Conservation (phyloP, 2,888 invertebrate genomes). For the Timema cristinae region DNA sequence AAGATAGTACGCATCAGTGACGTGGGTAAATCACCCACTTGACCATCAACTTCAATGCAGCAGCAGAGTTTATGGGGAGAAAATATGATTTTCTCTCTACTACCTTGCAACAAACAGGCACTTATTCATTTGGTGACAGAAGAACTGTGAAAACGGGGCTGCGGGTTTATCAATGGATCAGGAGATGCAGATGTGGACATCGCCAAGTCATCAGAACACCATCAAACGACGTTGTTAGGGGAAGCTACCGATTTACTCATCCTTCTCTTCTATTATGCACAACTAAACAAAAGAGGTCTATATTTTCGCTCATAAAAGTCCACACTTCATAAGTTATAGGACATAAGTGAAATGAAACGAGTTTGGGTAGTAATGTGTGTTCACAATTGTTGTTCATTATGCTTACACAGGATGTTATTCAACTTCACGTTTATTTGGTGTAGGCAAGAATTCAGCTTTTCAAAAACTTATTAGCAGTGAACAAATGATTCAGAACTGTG, state of each 20-base stretch:
- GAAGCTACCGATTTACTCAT: neutral
- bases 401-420: slow-evolving; percentile 2
- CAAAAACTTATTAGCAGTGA: neutral
- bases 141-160: neutral
- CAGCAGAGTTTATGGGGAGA: neutral
- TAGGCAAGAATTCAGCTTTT: neutral
- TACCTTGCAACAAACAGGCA: neutral
- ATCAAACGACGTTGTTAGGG: neutral
- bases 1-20: slow-evolving; percentile 1
- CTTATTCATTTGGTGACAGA: neutral
- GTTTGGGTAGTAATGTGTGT: neutral
- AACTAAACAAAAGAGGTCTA: neutral
- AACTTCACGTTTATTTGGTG: neutral
- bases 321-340: neutral
- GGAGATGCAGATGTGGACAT: slow-evolving; percentile 3
- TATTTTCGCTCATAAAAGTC: slow-evolving; percentile 6
- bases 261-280: neutral
- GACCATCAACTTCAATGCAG: neutral
- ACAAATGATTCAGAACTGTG: neutral
- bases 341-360: neutral
- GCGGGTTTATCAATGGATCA: neutral
- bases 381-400: neutral
- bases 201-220: neutral
- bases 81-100: neutral
- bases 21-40: neutral